Evolutionary conservation across 2,888 invertebrate species (phyloP).

Genomic region (Dicycla oo): DNA sequence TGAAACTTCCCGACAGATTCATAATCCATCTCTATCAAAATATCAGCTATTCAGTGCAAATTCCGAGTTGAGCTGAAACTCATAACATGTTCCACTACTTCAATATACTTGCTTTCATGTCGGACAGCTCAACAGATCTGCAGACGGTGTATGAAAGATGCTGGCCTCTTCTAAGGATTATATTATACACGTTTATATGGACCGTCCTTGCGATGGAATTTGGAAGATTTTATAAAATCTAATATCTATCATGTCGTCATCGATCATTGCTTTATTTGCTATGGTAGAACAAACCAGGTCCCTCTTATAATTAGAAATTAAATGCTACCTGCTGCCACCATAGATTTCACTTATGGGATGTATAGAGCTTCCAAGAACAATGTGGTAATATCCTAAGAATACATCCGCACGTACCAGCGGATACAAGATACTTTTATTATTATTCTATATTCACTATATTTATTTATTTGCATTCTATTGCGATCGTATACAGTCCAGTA

Average conservation of each 20-base stretch:
- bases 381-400: not conserved
- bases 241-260: not conserved
- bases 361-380: not conserved
- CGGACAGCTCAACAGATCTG: slow-evolving; percentile 32
- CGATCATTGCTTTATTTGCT: not conserved
- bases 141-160: slow-evolving; percentile 12
- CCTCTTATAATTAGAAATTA: not conserved
- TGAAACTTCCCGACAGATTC: not conserved
- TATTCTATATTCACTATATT: not conserved
- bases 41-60: slow-evolving; percentile 27
- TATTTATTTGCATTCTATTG: not conserved
- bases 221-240: not conserved
- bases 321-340: not conserved
- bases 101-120: slow-evolving; percentile 49
- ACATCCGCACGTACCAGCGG: no score
- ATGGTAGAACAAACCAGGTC: not conserved
- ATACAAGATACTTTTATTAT: not conserved
- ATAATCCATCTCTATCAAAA: slow-evolving; percentile 32
- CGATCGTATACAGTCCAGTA: not conserved
- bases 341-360: not conserved
- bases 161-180: not conserved
- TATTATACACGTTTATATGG: not conserved
- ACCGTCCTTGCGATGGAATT: not conserved
- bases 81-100: slow-evolving; percentile 17
- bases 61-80: slow-evolving; percentile 22